Evolutionary conservation across 2,113 vertebrate genomes (phyloP).

Genomic region (Phylloscopus whistleri): DNA sequence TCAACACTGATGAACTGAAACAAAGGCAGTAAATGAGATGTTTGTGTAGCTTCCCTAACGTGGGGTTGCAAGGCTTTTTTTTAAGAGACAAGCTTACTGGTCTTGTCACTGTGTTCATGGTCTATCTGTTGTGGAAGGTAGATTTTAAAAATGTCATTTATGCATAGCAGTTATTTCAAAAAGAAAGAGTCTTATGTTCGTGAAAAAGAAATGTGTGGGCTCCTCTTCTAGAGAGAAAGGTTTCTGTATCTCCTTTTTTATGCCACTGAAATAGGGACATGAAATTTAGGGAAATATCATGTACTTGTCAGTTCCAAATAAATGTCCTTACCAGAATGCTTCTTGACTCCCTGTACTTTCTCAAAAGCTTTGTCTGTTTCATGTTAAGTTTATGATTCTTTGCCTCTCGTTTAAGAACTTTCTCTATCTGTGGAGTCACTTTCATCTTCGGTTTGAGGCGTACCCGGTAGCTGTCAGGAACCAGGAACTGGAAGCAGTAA

Average conservation of each 20-base stretch:
- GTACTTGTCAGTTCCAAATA: background rate
- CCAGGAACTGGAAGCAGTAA: constrained; percentile 85
- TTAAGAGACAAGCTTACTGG: background rate
- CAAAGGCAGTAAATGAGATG: background rate
- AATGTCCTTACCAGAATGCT: constrained; percentile 83
- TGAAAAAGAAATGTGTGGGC: background rate
- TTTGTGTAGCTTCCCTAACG: background rate
- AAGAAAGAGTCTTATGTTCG: background rate
- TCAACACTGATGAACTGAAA: background rate
- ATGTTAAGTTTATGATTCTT: constrained; percentile 77
- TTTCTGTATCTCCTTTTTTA: background rate
- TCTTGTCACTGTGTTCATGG: background rate
- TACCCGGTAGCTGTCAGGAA: constrained; percentile 76
- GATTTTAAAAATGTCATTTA: background rate
- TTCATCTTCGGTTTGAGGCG: constrained; percentile 83
- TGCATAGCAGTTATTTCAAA: background rate
- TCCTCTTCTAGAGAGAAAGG: background rate
- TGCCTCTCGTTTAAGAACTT: constrained; percentile 75
- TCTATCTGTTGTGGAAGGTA: background rate
- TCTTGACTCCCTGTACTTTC: constrained; percentile 78
- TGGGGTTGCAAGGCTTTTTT: background rate
- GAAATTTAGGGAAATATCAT: background rate
- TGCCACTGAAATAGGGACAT: background rate
- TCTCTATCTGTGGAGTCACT: constrained; percentile 75
- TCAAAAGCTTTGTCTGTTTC: constrained; percentile 79